Base-by-base conservation (phyloP, 1,140 invertebrate genomes). In the Aculops lycopersici region DNA sequence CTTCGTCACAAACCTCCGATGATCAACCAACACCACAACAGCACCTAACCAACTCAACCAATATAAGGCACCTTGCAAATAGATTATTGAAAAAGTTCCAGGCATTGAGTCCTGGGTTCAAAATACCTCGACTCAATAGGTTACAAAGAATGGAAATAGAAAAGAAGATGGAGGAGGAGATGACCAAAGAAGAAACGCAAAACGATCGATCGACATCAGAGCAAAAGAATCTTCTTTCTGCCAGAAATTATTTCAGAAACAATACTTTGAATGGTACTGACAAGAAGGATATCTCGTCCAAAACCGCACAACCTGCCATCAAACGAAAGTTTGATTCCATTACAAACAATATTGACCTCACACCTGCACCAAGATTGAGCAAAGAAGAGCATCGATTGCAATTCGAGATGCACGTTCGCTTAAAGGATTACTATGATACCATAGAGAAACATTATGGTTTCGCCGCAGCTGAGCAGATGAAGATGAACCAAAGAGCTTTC, bases 121-220 rank as follows among this genome's bases (percentile, higher is more conserved):
- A 77, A 55, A 94, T 94, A 51, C 86, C 86, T 8, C 88, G 88
- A 56, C 83, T 84, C 49, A 75, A 88, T 51, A 64, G 79, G 37
- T 74, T 83, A 52, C 73, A 79, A 54, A 78, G 81, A 73, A 79
- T 80, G 52, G 76, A 83, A 50, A 78, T 84, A 50, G 80, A 86
- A 56, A 59, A 74, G 42, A 77, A 83, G 63, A 78, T 77, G 41
- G 67, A 53, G 41, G 37, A 43, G 16, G 37, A 40, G 17, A 24
- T 42, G 1, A 43, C 21, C 21, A 46, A 48, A 41, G 17, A 40
- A 18, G 37, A 43, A 45, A 43, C 47, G 20, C 36, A 41, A 24
- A 38, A 24, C 8, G 40, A 40, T 14, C 16, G 20, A 41, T 36
- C 40, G 36, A 20, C 40, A 36, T 38, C 44, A 13, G 4, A 40